Evolutionary conservation across 2,888 invertebrate species (phyloP).

Genomic region (Myopa tessellatipennis): DNA sequence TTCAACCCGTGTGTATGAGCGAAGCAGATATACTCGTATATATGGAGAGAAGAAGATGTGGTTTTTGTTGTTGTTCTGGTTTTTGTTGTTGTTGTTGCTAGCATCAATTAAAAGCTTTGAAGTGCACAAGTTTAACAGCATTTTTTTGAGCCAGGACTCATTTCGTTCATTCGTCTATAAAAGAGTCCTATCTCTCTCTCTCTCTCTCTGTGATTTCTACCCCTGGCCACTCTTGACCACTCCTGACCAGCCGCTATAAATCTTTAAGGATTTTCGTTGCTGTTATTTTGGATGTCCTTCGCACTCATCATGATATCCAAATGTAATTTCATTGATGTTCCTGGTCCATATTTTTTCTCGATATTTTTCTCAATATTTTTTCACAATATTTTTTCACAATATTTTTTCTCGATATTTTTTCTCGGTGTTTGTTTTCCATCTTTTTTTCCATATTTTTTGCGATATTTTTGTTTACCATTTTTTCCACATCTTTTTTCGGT

Average conservation of each 20-base stretch:
- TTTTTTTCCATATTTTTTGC: slow-evolving; percentile 9
- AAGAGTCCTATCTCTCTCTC: too few species aligned
- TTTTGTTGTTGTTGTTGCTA: background rate
- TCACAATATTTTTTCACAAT: background rate
- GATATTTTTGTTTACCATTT: too few species aligned
- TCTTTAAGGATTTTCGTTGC: too few species aligned
- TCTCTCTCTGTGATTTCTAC: too few species aligned
- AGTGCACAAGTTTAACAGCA: background rate
- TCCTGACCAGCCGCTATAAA: background rate
- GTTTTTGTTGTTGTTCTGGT: too few species aligned
- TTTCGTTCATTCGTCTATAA: too few species aligned
- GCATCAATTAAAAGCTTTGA: slow-evolving; percentile 29
- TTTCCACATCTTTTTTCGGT: background rate
- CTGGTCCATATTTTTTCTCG: background rate
- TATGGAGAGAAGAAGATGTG: too few species aligned
- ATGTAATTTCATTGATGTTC: background rate
- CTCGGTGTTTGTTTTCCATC: background rate
- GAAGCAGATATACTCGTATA: slow-evolving; percentile 11
- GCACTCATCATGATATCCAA: too few species aligned
- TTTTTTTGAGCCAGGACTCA: too few species aligned
- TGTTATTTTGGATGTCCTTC: too few species aligned
- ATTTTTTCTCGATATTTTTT: slow-evolving; percentile 19
- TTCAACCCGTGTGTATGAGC: too few species aligned
- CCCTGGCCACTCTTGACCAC: background rate
- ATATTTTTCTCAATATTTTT: background rate